These are phyloP conservation scores for Didymodactylos carnosus DNA, from an alignment of 2,888 invertebrate species.

Conservation along the genomic window DNA sequence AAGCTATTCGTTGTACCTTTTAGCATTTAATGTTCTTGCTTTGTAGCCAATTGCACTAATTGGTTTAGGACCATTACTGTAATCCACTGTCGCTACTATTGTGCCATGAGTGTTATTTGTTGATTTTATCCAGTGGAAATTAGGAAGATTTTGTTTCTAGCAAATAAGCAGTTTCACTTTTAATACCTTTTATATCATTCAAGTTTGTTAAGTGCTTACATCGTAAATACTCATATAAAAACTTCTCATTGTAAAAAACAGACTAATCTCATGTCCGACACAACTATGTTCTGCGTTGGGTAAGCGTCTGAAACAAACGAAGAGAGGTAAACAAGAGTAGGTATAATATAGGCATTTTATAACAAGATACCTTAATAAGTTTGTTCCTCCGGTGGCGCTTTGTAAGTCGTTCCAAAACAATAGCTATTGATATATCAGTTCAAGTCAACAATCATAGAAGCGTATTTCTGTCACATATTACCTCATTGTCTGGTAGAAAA, in stretches of 20 bases:
- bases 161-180: neutral
- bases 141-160: conserved; percentile 4
- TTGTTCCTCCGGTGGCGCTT: conserved; percentile 19
- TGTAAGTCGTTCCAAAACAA: conserved; percentile 11
- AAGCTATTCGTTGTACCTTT: neutral
- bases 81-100: conserved; percentile 2
- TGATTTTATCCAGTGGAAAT: neutral
- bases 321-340: neutral
- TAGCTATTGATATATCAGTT: conserved; percentile 22
- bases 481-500: conserved; percentile 24
- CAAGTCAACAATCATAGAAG: conserved; percentile 20
- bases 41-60: conserved; percentile 5
- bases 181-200: too few relatives aligned
- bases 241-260: conserved; percentile 7
- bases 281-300: conserved; percentile 14
- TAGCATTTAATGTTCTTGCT: conserved; percentile 7
- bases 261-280: conserved; percentile 13
- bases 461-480: conserved; percentile 13
- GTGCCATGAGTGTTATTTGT: conserved; percentile 11
- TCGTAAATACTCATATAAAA: conserved; percentile 14
- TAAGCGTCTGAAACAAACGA: conserved; percentile 1
- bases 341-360: too few relatives aligned
- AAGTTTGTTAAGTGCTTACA: neutral
- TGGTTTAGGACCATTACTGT: conserved; percentile 5
- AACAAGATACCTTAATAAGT: neutral